Evolutionary conservation across 2,888 invertebrate genomes (phyloP).

Genomic region (Invenusta paracnida): DNA sequence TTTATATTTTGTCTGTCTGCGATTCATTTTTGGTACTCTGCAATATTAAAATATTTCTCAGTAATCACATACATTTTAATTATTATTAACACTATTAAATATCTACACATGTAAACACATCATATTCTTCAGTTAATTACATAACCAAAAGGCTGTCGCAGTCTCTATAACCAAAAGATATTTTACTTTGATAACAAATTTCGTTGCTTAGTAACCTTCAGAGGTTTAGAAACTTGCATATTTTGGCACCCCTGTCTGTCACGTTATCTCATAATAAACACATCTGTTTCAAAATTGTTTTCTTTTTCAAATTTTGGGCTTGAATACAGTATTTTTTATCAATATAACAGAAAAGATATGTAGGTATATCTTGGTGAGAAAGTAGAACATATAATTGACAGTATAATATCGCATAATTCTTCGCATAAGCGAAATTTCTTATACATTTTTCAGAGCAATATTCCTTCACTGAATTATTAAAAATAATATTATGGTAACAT

Average conservation of each 20-base stretch:
- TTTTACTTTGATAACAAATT: neutral
- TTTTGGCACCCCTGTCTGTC: slow-evolving; percentile 23
- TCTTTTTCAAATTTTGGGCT: neutral
- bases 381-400: too few species aligned
- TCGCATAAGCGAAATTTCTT: too few species aligned
- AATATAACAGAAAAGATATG: too few species aligned
- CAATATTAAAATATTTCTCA: neutral
- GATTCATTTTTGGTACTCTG: neutral
- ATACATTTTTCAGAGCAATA: too few species aligned
- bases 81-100: neutral
- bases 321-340: too few species aligned
- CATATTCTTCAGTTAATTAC: neutral
- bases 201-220: neutral
- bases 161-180: neutral
- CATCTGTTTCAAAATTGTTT: neutral
- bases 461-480: too few species aligned
- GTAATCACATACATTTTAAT: neutral
- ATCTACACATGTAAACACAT: neutral
- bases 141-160: slow-evolving; percentile 17
- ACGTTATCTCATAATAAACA: slow-evolving; percentile 20
- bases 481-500: too few species aligned
- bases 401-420: too few species aligned
- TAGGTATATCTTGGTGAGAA: too few species aligned
- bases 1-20: slow-evolving; percentile 1
- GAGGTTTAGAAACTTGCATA: neutral